Base-by-base conservation (phyloP, 2,888 invertebrate species). In the Pharmacophagus antenor region DNA sequence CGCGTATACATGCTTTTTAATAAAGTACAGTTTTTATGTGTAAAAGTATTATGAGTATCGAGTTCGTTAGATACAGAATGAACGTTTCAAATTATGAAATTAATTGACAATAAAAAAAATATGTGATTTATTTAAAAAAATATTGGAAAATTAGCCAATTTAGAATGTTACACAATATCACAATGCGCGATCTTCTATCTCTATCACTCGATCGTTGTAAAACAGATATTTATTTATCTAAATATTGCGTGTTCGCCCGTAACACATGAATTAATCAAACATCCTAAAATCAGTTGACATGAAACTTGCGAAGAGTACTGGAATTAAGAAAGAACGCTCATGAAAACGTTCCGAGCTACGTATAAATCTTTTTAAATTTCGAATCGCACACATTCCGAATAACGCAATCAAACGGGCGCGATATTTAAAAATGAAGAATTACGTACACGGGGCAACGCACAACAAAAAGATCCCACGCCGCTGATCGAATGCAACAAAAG, bases 401-500 rank as follows among this genome's bases (percentile, higher is more conserved):
- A n/a, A n/a, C n/a, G n/a, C n/a, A n/a, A n/a, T n/a, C 31, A 31
- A 31, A 15, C 10, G 15, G 10, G 31, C 2, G 31, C 12, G 31
- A 42, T 8, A 58, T 68, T 69, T 58, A 5, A 58, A 58, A 52
- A 58, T 42, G 25, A 41, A 27, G 48, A 48, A 47, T 48, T 44
- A 47, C 44, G 18, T 49, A 56, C 37, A 61, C 56, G 54, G 22
- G 57, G 61, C 53, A 10, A 62, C 52, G 55, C 46, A 20, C 51
- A 65, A 62, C 61, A 62, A 50, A 61, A 62, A 65, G 76, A 79
- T 77, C 74, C 62, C 64, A 76, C 75, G 78, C 74, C 73, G 77
- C 63, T 60, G 65, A 72, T 70, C 37, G 65, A 65, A 73, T 74
- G 75, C 73, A 75, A 77, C 73, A 77, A 77, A 73, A 73, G 73